Percentiles rank a stretch among this genome's conserved stretches.
Conservation (phyloP, 1,140 invertebrate species). For the Aricia agestis region DNA sequence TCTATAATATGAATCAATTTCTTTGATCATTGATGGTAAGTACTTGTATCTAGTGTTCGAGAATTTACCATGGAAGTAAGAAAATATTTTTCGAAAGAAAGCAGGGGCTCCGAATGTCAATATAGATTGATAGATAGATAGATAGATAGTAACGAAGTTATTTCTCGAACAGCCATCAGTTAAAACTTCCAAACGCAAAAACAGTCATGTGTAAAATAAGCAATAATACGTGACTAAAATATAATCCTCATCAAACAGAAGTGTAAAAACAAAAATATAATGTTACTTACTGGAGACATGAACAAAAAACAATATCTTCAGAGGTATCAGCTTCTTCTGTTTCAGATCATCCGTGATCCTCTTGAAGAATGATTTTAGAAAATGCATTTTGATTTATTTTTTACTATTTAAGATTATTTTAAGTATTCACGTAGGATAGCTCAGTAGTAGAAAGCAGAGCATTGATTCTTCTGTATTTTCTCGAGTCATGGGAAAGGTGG, state of each 20-base stretch:
- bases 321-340: conserved; percentile 82
- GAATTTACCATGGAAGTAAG: no score
- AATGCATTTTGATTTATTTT: conserved; percentile 73
- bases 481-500: conserved; percentile 53
- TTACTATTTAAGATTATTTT: conserved; percentile 7
- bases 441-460: conserved; percentile 43
- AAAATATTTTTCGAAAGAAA: no score
- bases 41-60: no score
- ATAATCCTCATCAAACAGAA: neutral
- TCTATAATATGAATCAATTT: no score
- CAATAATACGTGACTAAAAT: neutral
- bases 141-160: no score
- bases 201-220: neutral
- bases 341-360: conserved; percentile 83
- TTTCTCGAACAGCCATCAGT: neutral
- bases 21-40: no score
- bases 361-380: conserved; percentile 78
- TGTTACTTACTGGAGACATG: conserved; percentile 84
- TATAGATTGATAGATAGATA: no score
- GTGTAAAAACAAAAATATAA: neutral
- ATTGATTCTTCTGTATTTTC: conserved; percentile 37
- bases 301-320: conserved; percentile 87
- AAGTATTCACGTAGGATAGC: conserved; percentile 49
- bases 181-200: neutral
- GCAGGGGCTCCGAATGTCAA: no score